Percentiles rank a stretch among this genome's conserved stretches.
phyloP scores from a whole-genome alignment of 2,113 vertebrate species.

The Gallinago media region DNA sequence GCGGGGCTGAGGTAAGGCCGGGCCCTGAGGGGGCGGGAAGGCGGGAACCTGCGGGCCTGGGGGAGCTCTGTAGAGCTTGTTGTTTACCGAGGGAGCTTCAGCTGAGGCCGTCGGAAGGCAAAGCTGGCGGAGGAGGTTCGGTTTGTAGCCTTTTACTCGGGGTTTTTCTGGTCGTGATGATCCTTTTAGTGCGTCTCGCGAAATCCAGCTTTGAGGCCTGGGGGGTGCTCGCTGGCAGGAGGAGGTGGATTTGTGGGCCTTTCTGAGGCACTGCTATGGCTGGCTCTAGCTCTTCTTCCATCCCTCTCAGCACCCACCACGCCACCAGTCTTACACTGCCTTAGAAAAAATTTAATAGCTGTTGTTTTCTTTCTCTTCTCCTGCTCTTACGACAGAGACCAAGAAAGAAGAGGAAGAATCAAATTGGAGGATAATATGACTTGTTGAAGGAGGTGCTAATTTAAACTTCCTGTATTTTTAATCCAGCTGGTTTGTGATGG shows the following conservation, averaged over 20 bases:
- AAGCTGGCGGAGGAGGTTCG: background rate
- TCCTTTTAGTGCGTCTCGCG: accelerated
- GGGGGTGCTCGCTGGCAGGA: background rate
- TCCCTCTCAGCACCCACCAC: background rate
- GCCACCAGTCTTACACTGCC: accelerated
- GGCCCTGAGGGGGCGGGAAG: accelerated
- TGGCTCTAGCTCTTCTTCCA: accelerated
- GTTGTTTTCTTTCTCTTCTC: background rate
- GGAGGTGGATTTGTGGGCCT: background rate
- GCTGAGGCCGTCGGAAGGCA: accelerated
- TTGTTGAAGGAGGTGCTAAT: background rate
- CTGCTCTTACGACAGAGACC: background rate
- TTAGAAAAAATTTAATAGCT: background rate
- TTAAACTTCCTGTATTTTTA: background rate
- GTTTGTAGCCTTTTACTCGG: background rate
- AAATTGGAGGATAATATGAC: background rate
- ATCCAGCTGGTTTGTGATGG: background rate
- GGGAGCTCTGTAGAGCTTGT: accelerated
- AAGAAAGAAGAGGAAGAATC: background rate
- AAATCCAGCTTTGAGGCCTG: accelerated
- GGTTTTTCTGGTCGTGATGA: accelerated
- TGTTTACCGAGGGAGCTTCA: accelerated
- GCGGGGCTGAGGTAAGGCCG: background rate
- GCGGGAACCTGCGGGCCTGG: accelerated
- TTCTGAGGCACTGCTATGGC: accelerated